Evolutionary conservation across 2,888 invertebrate genomes (phyloP).

Genomic region (Cinara cedri): DNA sequence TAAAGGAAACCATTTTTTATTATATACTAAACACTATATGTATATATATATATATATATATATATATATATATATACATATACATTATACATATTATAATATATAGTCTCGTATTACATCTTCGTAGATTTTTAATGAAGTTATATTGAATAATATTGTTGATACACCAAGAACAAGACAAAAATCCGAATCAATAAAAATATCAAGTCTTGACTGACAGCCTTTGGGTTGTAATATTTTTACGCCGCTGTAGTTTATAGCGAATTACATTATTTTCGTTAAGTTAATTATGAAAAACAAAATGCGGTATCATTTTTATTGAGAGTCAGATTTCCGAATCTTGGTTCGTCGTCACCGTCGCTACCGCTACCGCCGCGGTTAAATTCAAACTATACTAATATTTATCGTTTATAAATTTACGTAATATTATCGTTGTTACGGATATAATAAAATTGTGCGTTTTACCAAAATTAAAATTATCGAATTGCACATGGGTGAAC

Average conservation of each 20-base stretch:
- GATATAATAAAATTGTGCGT: too few species aligned
- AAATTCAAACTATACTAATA: too few species aligned
- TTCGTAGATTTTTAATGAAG: not conserved
- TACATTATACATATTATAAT: not conserved
- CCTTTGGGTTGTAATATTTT: slow-evolving; percentile 3
- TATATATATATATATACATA: too few species aligned
- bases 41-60: too few species aligned
- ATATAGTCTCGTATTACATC: too few species aligned
- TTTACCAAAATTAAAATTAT: too few species aligned
- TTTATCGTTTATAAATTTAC: too few species aligned
- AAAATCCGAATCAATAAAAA: not conserved
- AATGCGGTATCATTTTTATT: not conserved
- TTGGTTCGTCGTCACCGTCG: not conserved
- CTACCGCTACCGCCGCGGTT: not conserved
- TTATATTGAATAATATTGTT: not conserved
- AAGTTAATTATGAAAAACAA: slow-evolving; percentile 11
- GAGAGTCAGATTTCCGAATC: slow-evolving; percentile 31
- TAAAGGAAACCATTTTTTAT: too few species aligned
- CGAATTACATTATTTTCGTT: not conserved
- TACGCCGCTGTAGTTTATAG: slow-evolving; percentile 13
- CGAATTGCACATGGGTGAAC: too few species aligned
- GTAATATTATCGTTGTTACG: too few species aligned
- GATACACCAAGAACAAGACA: not conserved
- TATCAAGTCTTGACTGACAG: slow-evolving; percentile 13
- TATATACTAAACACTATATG: too few species aligned